Evolutionary conservation across 2,113 vertebrate genomes (phyloP).

Genomic region (Gallinago jamesoni): DNA sequence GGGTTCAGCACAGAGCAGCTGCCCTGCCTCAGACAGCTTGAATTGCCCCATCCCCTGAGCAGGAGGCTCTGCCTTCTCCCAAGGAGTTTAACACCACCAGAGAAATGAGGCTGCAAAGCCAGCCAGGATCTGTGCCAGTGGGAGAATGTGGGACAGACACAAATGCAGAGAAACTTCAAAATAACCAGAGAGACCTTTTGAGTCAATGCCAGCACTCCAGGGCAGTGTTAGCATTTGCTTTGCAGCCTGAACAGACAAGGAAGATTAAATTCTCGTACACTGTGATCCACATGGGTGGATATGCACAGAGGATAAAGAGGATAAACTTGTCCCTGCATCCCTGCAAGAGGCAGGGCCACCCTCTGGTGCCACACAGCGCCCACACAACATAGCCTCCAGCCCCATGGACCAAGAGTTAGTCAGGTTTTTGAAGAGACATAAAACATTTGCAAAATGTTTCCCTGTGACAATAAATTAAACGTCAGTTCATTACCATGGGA

Average conservation of each 20-base stretch:
- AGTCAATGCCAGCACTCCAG: background rate
- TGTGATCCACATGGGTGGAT: accelerated
- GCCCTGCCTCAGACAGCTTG: background rate
- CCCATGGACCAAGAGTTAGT: background rate
- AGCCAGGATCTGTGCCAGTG: background rate
- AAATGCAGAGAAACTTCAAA: background rate
- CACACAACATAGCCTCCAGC: background rate
- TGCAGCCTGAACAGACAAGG: background rate
- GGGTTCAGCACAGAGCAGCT: background rate
- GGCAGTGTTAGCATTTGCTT: background rate
- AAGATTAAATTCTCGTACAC: background rate
- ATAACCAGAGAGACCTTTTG: background rate
- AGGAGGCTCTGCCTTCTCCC: background rate
- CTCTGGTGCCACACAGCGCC: background rate
- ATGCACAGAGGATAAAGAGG: background rate
- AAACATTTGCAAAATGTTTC: background rate
- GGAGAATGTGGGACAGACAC: background rate
- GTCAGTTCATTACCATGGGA: background rate
- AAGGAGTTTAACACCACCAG: background rate
- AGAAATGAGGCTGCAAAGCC: background rate
- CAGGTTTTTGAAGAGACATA: background rate
- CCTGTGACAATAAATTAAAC: background rate
- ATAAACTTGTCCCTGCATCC: background rate
- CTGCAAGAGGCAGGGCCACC: background rate
- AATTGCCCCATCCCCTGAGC: background rate